Evolutionary conservation across 2,888 invertebrate species (phyloP), one percentile per base, ranked within the genome.

Genomic region (Isotomurus palustris): DNA sequence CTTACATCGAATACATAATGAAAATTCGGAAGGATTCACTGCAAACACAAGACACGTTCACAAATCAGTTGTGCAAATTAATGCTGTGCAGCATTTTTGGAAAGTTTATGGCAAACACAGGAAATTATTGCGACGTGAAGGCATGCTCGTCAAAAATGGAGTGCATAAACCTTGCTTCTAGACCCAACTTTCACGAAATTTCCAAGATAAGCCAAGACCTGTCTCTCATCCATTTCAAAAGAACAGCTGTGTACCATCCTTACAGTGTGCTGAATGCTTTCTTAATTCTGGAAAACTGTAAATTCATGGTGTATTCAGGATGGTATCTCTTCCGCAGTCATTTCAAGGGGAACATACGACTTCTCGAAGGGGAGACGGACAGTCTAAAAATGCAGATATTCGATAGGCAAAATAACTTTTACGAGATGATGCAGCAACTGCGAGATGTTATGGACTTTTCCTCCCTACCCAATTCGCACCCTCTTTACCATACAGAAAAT

Each of bases 351-450:
- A 14, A 24, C 19, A 29, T 24, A n/a, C 4, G n/a, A 12, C 21
- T 27, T 24, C 12, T 49, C 2, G 41, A n/a, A n/a, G n/a, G 50
- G 8, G 55, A 56, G 17, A 56, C 55, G 3, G 55, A 56, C 38
- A 32, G 32, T 10, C 8, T 21, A 2, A 24, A 27, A 3, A n/a
- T 45, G 3, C 17, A 17, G 21, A 25, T 40, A n/a, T 3, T 17
- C 6, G 38, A 48, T 29, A 10, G 17, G 19, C 28, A 49, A 21
- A 17, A 17, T 2, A 22, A 29, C 4, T 49, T 45, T 12, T 19
- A 28, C 19, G 2, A 41, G 29, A 24, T 21, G 6, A 40, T 56
- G n/a, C 19, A 56, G 14, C 10, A 17, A 3, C n/a, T 56, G 4
- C 2, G n/a, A 8, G 12, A 21, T 3, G 4, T 19, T 8, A 41